Evolutionary conservation across 2,888 invertebrate species (phyloP), one percentile per base, ranked within the genome.

Genomic region (Xanthorhoe spadicearia): DNA sequence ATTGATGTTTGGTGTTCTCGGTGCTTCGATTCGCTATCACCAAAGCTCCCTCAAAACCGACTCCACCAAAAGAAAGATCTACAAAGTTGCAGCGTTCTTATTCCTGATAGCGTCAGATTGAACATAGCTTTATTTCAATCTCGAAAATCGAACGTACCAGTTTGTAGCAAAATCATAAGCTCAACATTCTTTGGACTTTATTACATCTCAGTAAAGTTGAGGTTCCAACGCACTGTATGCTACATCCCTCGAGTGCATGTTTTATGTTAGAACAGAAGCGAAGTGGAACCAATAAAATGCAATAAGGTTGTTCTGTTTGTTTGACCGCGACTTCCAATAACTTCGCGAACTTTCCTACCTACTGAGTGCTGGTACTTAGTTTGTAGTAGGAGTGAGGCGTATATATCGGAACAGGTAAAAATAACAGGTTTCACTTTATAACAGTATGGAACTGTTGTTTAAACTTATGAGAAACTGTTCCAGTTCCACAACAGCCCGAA

Each of bases 1-100:
- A 73, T 71, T 67, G 70, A 71, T 71, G 65, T 73, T 68, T 64
- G 64, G 56, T 71, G 71, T 71, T 68, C 65, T 57, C 48, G 61
- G 60, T 66, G 65, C 64, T 68, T 57, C 62, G 54, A 55, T 38
- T 9, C 51, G 19, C 17, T 19, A 35, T 50, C 23, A 50, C 18
- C 46, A 58, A 38, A 32, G 35, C 19, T 35, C 13, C 48, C 1
- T 17, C 32, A 4, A 32, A 13, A 56, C n/a, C 5, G 56, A 48
- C 8, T 17, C 13, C 48, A 13, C 38, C 38, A 43, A 49, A 28
- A 15, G 13, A 7, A 48, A 17, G 17, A 0, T 48, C 15, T 48
- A 48, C 48, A 13, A 48, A 48, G 15, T 48, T 15, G 15, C 48
- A 15, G 48, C 15, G 7, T 48, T 48, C 17, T 17, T 48, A 4